phyloP scores from a whole-genome alignment of 1,140 invertebrate genomes.

The Zaprionus taronus region DNA sequence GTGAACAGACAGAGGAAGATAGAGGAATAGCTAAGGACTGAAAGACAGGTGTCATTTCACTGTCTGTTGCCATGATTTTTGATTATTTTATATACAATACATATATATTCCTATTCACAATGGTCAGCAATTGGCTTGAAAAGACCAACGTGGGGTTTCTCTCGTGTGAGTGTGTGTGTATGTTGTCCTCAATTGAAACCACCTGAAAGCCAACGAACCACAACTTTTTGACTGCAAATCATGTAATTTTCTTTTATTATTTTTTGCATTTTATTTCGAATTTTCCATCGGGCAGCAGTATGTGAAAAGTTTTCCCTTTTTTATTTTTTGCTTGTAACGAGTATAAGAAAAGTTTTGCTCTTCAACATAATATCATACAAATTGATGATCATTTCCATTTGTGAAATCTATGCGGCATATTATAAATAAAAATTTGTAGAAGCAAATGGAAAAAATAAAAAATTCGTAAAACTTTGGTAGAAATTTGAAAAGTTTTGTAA shows the following conservation, averaged over 20 bases:
- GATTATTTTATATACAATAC: conserved; percentile 62
- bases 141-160: conserved; percentile 24
- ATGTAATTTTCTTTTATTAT: conserved; percentile 29
- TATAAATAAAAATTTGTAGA: conserved; percentile 27
- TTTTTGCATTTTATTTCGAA: conserved; percentile 8
- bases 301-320: conserved; percentile 57
- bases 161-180: background rate
- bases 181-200: conserved; percentile 30
- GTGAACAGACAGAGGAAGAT: conserved; percentile 6
- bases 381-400: conserved; percentile 71
- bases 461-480: conserved; percentile 19
- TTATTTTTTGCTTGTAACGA: conserved; percentile 35
- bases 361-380: conserved; percentile 70
- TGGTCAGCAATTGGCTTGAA: conserved; percentile 53
- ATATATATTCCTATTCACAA: conserved; percentile 23
- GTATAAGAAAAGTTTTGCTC: conserved; percentile 70
- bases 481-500: conserved; percentile 38
- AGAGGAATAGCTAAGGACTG: conserved; percentile 12
- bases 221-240: conserved; percentile 30
- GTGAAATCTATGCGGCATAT: conserved; percentile 40
- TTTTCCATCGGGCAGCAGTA: conserved; percentile 26
- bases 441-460: conserved; percentile 6
- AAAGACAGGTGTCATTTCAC: conserved; percentile 68
- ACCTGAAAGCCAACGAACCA: conserved; percentile 37
- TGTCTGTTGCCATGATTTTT: conserved; percentile 76